Evolutionary conservation across 2,888 invertebrate species (phyloP).

Genomic region (Punctoribates punctum): DNA sequence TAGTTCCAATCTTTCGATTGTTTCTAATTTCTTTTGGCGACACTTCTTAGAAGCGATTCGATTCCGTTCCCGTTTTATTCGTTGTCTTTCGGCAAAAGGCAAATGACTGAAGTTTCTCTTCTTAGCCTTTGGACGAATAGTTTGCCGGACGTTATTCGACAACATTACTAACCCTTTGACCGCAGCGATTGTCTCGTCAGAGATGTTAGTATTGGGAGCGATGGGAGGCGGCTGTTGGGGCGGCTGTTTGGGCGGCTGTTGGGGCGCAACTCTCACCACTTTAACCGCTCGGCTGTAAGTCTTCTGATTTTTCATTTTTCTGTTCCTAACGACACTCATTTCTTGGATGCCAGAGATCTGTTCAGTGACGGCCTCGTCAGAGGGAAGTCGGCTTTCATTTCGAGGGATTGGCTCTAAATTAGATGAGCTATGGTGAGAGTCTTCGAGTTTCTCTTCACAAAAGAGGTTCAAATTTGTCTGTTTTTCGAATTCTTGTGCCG

Average conservation of each 20-base stretch:
- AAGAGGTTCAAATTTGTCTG: not conserved
- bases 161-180: not conserved
- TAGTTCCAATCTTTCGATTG: not conserved
- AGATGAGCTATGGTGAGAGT: not conserved
- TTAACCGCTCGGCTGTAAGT: too few relatives aligned
- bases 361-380: too few relatives aligned
- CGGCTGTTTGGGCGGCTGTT: too few relatives aligned
- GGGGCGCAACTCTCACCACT: too few relatives aligned
- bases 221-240: too few relatives aligned
- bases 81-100: not conserved
- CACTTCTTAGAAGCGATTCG: constrained; percentile 20
- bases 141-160: not conserved
- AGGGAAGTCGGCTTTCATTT: too few relatives aligned
- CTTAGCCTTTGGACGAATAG: too few relatives aligned
- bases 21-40: constrained; percentile 18
- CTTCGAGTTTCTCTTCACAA: not conserved
- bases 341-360: too few relatives aligned
- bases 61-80: constrained; percentile 16
- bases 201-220: not conserved
- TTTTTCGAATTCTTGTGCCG: not conserved
- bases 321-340: too few relatives aligned
- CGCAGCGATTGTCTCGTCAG: not conserved
- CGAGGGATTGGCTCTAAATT: too few relatives aligned
- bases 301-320: too few relatives aligned
- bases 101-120: not conserved